Evolutionary conservation across 2,888 invertebrate species (phyloP).

Genomic region (Masnerella sp.): DNA sequence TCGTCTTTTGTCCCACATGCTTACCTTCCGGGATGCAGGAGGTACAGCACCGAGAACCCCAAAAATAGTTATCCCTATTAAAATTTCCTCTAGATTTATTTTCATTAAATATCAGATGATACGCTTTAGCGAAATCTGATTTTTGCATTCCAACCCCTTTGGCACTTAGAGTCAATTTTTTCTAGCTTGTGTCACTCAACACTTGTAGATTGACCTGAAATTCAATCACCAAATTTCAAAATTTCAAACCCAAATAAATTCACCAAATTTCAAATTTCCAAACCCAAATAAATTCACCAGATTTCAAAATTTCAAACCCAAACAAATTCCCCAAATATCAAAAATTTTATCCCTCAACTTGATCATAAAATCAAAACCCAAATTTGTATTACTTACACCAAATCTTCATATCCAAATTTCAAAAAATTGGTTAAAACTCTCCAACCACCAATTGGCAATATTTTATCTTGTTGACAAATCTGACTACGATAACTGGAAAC

Average conservation of each 20-base stretch:
- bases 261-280: constrained; percentile 1
- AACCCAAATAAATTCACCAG: constrained; percentile 13
- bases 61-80: constrained; percentile 22
- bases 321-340: constrained; percentile 7
- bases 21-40: constrained; percentile 76
- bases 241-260: constrained; percentile 11
- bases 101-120: constrained; percentile 1
- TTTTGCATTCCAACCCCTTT: constrained; percentile 14
- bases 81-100: constrained; percentile 10
- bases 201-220: neutral
- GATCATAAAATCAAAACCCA: too few relatives aligned
- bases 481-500: neutral
- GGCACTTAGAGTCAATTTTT: constrained; percentile 22
- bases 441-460: too few relatives aligned
- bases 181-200: neutral
- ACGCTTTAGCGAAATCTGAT: constrained; percentile 8
- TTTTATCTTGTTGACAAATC: too few relatives aligned
- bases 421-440: too few relatives aligned
- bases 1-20: constrained; percentile 74
- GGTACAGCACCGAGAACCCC: constrained; percentile 71
- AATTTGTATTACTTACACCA: too few relatives aligned
- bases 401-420: too few relatives aligned
- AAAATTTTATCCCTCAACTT: too few relatives aligned
- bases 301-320: constrained; percentile 1
- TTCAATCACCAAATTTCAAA: constrained; percentile 9